Evolutionary conservation across 2,113 vertebrate genomes (phyloP).

Genomic region (Bucco capensis): DNA sequence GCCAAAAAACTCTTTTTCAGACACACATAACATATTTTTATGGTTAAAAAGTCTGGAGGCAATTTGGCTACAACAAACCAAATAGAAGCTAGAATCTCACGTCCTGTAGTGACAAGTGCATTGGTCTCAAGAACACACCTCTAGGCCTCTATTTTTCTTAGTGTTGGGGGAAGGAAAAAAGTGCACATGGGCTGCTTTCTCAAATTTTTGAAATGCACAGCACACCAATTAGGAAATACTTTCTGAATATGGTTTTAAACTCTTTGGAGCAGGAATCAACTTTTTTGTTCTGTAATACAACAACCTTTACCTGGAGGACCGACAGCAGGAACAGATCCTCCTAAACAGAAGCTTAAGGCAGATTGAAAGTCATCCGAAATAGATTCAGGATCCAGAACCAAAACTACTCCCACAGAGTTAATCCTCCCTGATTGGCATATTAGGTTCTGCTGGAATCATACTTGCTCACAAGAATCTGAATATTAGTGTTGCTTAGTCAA

Average conservation of each 20-base stretch:
- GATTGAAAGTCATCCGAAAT: background rate
- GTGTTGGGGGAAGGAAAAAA: background rate
- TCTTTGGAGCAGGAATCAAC: background rate
- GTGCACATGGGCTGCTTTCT: background rate
- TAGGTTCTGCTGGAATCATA: background rate
- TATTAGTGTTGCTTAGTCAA: background rate
- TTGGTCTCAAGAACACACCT: background rate
- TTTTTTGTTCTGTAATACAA: background rate
- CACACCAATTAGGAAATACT: background rate
- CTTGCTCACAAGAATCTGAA: fast-evolving
- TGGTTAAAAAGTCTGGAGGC: background rate
- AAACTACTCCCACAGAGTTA: background rate
- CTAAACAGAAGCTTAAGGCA: background rate
- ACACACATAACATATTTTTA: background rate
- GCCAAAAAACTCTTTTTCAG: background rate
- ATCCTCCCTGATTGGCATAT: background rate
- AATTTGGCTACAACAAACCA: background rate
- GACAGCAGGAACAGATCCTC: background rate
- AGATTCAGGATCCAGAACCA: background rate
- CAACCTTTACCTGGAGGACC: background rate
- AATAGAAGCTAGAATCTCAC: background rate
- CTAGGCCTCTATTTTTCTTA: background rate
- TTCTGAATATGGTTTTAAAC: background rate
- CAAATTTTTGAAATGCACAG: background rate
- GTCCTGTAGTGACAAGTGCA: background rate